Base-by-base conservation (phyloP, 1,140 invertebrate species). In the Platorchestia sp. region DNA sequence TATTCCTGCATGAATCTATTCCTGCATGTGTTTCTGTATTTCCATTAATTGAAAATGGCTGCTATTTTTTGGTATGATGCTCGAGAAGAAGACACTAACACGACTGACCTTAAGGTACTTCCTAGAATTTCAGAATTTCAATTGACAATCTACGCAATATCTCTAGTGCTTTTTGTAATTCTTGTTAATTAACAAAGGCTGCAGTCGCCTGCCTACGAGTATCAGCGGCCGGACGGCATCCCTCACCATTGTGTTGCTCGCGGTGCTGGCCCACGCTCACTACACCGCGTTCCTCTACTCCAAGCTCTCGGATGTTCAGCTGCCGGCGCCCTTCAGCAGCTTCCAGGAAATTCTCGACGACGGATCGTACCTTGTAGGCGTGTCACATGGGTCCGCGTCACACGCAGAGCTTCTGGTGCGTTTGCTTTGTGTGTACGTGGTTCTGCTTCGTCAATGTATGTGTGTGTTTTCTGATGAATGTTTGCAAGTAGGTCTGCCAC, bases 281-380 rank as follows among this genome's bases (percentile, higher is more conserved):
- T 93, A 93, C 91, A 16, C 43, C 6, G 91, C 91, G 0, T 93
- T 93, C 45, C 36, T 93, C 7, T 93, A 45, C 45, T 40, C 91
- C 43, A 93, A 93, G 40, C 91, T 93, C 40, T 93, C 91, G 7
- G 91, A 93, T 47, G 45, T 45, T 45, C 41, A 44, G 91, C 43
- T 10, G 45, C 45, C 91, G 16, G 91, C 45, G 36, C 91, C 44
- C 7, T 93, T 93, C 91, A 44, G 91, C 43, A 93, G 91, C 45
- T 5, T 93, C 22, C 91, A 47, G 45, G 91, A 93, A 10, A 93
- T 93, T 45, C 40, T 93, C 40, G 45, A 93, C 45, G 91, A 93
- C 45, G 91, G 91, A 14, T 93, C 91, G 0, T 93, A 93, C 36
- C 45, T 44, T 40, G 6, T 93, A 40, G 91, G 91, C 5, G 44